Evolutionary conservation across 2,888 invertebrate species (phyloP), one percentile per base, ranked within the genome.

Genomic region (Brachycybe producta): DNA sequence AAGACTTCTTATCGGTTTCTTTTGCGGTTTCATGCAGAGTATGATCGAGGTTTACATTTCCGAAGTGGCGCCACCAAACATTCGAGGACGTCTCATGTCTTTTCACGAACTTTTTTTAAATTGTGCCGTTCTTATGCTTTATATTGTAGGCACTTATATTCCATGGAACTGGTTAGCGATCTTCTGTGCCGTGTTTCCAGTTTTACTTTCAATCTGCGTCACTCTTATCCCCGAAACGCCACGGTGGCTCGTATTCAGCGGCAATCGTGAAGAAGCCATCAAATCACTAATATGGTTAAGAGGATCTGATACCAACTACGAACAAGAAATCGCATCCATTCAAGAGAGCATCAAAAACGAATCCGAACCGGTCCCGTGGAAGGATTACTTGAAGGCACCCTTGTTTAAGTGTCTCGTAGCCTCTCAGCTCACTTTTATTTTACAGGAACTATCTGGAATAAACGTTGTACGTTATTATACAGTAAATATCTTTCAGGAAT

Each of bases 21-120:
- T 88, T 1, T 74, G 94, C 2, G 81, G 84, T 19, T 75, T 87
- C 57, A 92, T n/a, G n/a, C n/a, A n/a, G n/a, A n/a, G n/a, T n/a
- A n/a, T n/a, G n/a, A n/a, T n/a, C n/a, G n/a, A n/a, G 0, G 87
- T 94, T 2, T 95, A 94, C 65, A 75, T 94, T 47, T 90, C 90
- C 30, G 94, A 95, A 70, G 85, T 88, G 1, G 75, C 92, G 27
- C 87, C 91, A 63, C 84, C 91, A 2, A 86, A 91, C 72, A 82
- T 90, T 8, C 75, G 95, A 54, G 94, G 94, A 5, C 80, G 84
- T 13, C 72, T 94, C 26, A 92, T 92, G 3, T 83, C 85, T 43
- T 86, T 81, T 62, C 87, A 88, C 64, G 92, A 92, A 64, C 68
- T 94, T 30, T 81, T 85, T 76, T 72, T 91, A 51, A 84, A 84